phyloP scores from a whole-genome alignment of 2,113 vertebrate species.

The Chamaea fasciata region DNA sequence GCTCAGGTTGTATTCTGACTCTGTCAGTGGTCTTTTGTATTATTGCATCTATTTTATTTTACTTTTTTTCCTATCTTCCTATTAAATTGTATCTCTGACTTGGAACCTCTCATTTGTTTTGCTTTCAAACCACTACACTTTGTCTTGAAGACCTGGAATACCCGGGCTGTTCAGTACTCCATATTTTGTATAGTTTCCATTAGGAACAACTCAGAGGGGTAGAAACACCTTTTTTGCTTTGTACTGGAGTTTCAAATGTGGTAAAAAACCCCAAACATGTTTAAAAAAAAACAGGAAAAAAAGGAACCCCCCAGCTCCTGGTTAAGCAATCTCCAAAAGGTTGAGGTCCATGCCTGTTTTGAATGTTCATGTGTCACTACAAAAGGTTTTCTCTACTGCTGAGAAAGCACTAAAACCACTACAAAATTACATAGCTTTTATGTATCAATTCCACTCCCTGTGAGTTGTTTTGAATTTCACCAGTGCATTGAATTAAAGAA shows the following conservation, averaged over 20 bases:
- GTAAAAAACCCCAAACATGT: not conserved
- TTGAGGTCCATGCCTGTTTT: not conserved
- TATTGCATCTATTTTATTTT: too few relatives aligned
- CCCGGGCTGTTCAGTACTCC: not conserved
- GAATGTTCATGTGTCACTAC: not conserved
- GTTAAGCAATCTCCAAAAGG: not conserved
- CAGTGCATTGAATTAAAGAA: not conserved
- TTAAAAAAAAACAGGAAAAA: fast-evolving
- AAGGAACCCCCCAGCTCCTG: fast-evolving
- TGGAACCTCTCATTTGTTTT: too few relatives aligned
- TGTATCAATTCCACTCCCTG: not conserved
- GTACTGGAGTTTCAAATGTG: not conserved
- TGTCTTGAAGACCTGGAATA: not conserved
- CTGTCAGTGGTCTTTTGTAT: too few relatives aligned
- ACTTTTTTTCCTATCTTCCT: too few relatives aligned
- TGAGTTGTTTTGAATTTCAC: not conserved
- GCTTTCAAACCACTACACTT: too few relatives aligned
- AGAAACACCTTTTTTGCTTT: not conserved
- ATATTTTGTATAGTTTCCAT: not conserved
- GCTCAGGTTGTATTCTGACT: too few relatives aligned
- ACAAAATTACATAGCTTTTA: not conserved
- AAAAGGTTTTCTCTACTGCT: not conserved
- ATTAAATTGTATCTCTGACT: too few relatives aligned
- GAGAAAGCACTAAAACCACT: not conserved
- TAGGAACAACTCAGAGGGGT: not conserved